A percentile compares a stretch with the other conserved stretches of the same genome.
Evolutionary conservation across 1,140 invertebrate species (phyloP).

Genomic region (Lordiphosa collinella): DNA sequence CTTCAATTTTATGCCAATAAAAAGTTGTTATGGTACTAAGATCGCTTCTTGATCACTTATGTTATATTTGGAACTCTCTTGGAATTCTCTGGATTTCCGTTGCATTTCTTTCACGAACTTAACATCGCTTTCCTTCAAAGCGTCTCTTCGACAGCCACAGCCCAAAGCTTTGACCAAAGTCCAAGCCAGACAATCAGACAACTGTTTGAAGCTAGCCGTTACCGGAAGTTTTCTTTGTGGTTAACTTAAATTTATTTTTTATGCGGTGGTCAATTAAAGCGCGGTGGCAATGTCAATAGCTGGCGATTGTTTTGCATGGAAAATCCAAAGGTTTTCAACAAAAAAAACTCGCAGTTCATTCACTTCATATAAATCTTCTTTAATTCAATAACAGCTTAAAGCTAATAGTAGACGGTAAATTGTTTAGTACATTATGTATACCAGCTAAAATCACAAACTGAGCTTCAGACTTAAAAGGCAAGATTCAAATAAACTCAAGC

Average conservation of each 20-base stretch:
- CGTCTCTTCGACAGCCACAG: too few species aligned
- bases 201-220: slow-evolving; percentile 2
- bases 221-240: slow-evolving; percentile 62
- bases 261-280: slow-evolving; percentile 44
- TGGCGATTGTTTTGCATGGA: slow-evolving; percentile 33
- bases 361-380: slow-evolving; percentile 13
- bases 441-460: slow-evolving; percentile 47
- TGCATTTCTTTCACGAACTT: too few species aligned
- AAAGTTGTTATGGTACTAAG: too few species aligned
- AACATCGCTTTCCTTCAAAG: too few species aligned
- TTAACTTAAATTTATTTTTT: slow-evolving; percentile 5
- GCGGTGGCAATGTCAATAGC: slow-evolving; percentile 44
- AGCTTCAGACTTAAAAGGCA: slow-evolving; percentile 16
- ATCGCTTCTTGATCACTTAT: too few species aligned
- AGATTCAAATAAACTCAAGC: slow-evolving; percentile 19
- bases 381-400: background rate
- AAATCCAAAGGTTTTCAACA: slow-evolving; percentile 51
- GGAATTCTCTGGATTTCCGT: too few species aligned
- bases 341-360: slow-evolving; percentile 16
- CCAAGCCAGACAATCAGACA: slow-evolving; percentile 8
- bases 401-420: too few species aligned
- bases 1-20: too few species aligned
- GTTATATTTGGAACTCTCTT: too few species aligned
- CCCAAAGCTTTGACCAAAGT: slow-evolving; percentile 37
- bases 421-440: slow-evolving; percentile 5